A percentile compares a stretch with the other conserved stretches of the same genome.
Evolutionary conservation across 2,888 invertebrate species (phyloP).

Genomic region (Cheilosia grossa): DNA sequence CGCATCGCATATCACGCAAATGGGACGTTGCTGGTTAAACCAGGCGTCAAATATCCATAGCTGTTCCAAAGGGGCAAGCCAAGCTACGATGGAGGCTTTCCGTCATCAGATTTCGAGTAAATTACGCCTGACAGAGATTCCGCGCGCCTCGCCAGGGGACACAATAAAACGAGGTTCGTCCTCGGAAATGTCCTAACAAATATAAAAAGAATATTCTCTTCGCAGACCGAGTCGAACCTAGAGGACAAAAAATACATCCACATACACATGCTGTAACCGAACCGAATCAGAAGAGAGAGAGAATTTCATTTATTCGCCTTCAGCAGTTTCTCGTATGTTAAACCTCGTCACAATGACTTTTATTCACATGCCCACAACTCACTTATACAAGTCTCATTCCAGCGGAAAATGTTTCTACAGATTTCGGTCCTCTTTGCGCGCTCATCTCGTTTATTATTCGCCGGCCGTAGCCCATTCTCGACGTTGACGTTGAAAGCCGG

Average conservation of each 20-base stretch:
- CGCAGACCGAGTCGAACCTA: background rate
- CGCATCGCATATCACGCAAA: conserved; percentile 47
- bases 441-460: conserved; percentile 58
- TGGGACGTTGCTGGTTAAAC: conserved; percentile 49
- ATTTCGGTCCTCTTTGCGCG: conserved; percentile 28
- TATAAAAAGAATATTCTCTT: conserved; percentile 21
- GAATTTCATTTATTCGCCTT: conserved; percentile 73
- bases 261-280: background rate
- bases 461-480: conserved; percentile 25
- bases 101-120: conserved; percentile 69
- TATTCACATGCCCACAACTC: conserved; percentile 9
- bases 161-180: conserved; percentile 56
- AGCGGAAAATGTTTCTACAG: conserved; percentile 41
- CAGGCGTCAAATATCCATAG: conserved; percentile 55
- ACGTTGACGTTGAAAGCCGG: conserved; percentile 34
- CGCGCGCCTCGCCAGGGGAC: conserved; percentile 52
- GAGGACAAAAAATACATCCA: background rate
- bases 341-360: conserved; percentile 58
- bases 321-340: conserved; percentile 65
- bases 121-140: conserved; percentile 68
- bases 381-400: conserved; percentile 28
- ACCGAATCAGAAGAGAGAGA: conserved; percentile 31
- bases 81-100: conserved; percentile 42
- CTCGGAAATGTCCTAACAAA: conserved; percentile 42
- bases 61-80: conserved; percentile 2